These are phyloP conservation scores for Aphrophora alni DNA, from an alignment of 2,888 invertebrate species.

Conservation along the genomic window DNA sequence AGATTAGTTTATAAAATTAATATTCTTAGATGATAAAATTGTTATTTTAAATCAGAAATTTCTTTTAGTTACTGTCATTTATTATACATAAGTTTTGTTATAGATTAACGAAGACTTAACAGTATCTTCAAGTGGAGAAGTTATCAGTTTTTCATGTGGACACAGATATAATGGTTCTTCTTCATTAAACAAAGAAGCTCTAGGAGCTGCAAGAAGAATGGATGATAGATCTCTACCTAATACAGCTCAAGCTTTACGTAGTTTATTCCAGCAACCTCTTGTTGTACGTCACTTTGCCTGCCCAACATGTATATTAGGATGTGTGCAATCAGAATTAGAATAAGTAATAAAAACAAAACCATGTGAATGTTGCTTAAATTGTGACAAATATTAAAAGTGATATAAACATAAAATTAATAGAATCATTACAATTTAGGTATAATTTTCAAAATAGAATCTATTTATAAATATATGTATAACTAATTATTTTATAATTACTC, in stretches of 20 bases:
- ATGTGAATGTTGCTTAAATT: neutral
- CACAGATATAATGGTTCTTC: conserved; percentile 41
- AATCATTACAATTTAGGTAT: too few species aligned
- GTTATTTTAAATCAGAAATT: too few species aligned
- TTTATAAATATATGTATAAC: too few species aligned
- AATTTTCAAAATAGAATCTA: too few species aligned
- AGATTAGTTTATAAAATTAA: too few species aligned
- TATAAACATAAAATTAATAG: too few species aligned
- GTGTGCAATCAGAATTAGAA: conserved; percentile 30
- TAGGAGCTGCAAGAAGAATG: conserved; percentile 28
- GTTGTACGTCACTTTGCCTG: conserved; percentile 39
- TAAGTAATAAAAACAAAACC: neutral
- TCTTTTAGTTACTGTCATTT: neutral
- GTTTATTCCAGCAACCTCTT: conserved; percentile 36
- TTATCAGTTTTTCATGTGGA: conserved; percentile 45
- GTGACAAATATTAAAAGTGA: neutral
- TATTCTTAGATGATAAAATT: too few species aligned
- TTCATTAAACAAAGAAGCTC: conserved; percentile 29
- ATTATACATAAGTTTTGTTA: neutral
- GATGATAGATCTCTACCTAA: conserved; percentile 32
- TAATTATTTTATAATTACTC: too few species aligned
- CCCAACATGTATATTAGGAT: conserved; percentile 39
- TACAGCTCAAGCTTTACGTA: conserved; percentile 36
- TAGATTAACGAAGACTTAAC: conserved; percentile 19
- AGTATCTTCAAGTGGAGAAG: conserved; percentile 24